Percentiles rank a stretch among this genome's conserved stretches.
Conservation (phyloP, 2,113 vertebrate species). For the Tretioscincus oriximinensis region DNA sequence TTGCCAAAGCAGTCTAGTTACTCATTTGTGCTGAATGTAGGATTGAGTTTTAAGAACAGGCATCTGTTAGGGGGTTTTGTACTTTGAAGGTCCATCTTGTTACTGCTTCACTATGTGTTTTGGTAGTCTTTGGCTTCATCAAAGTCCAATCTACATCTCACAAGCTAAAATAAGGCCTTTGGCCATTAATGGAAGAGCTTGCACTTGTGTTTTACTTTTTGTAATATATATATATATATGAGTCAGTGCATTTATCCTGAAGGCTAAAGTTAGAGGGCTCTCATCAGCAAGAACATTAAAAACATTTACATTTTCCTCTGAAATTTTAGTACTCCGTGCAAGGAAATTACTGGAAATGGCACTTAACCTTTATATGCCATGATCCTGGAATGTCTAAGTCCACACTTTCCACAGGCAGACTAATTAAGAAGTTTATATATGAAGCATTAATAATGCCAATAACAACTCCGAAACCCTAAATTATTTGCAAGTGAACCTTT, state of each 20-base stretch:
- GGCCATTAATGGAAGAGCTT: background rate
- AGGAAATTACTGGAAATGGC: slow-evolving; percentile 70
- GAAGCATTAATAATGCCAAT: slow-evolving; percentile 35
- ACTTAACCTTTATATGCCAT: slow-evolving; percentile 62
- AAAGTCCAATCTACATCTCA: too few species aligned
- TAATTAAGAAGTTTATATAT: slow-evolving; percentile 63
- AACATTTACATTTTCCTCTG: slow-evolving; percentile 35
- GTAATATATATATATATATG: slow-evolving; percentile 25
- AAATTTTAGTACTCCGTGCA: slow-evolving; percentile 54
- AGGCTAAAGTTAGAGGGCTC: slow-evolving; percentile 40
- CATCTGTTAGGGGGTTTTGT: too few species aligned
- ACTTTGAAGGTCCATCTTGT: too few species aligned
- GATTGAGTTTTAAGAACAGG: too few species aligned
- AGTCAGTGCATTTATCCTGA: slow-evolving; percentile 42
- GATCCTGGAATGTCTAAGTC: slow-evolving; percentile 56
- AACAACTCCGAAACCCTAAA: slow-evolving; percentile 50
- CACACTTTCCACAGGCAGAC: slow-evolving; percentile 43
- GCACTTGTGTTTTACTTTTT: background rate
- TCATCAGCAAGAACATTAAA: slow-evolving; percentile 59
- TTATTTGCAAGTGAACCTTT: slow-evolving; percentile 31
- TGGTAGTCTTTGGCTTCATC: too few species aligned
- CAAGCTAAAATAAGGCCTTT: too few species aligned
- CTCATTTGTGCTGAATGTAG: too few species aligned
- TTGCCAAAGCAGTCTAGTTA: too few species aligned
- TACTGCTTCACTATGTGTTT: too few species aligned